Base-by-base conservation (phyloP, 2,797 vertebrate genomes). In the Bryconaethiops microstoma region DNA sequence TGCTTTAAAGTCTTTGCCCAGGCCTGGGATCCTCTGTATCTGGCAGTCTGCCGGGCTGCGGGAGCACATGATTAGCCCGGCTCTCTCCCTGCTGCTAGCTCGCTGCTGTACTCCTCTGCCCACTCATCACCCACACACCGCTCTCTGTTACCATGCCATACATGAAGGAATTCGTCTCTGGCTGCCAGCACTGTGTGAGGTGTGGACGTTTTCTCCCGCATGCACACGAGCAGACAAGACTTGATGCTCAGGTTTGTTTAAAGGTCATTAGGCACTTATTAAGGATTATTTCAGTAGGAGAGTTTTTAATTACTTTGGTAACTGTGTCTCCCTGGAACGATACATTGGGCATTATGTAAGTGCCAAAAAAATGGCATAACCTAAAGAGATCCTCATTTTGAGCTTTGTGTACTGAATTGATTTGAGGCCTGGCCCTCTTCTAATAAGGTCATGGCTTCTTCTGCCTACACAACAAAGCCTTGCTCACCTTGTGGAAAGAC, bases 141-240 rank as follows among this genome's bases (percentile, higher is more conserved):
- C 76, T 82, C 64, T 82, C 79, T 83, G 85, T 84, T 86, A 84
- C 83, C 85, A 86, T 86, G 84, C 85, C 50, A 78, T 82, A 79
- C 57, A 84, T 86, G 76, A 83, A 87, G 81, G 80, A 81, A 86
- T 84, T 85, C 45, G 67, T 64, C 55, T 69, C 9, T 13, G 14
- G 19, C 82, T 78, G 75, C 54, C 50, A 70, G 55, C 76, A 29
- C 57, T 67, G 75, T 77, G 74, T 75, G 85, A 80, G 74, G 83
- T 73, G 82, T 60, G 73, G 65, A 82, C 55, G 78, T 73, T 79
- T 77, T 74, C 59, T 73, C 55, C 63, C 42, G 77, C 65, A 40
- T 23, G 68, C 23, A 57, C 69, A 54, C 50, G 52, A 84, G 74
- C 54, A 74, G 59, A 69, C 55, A 65, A 29, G 59, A 60, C 7